Evolutionary conservation across 2,888 invertebrate genomes (phyloP).

Genomic region (Pterostichus niger): DNA sequence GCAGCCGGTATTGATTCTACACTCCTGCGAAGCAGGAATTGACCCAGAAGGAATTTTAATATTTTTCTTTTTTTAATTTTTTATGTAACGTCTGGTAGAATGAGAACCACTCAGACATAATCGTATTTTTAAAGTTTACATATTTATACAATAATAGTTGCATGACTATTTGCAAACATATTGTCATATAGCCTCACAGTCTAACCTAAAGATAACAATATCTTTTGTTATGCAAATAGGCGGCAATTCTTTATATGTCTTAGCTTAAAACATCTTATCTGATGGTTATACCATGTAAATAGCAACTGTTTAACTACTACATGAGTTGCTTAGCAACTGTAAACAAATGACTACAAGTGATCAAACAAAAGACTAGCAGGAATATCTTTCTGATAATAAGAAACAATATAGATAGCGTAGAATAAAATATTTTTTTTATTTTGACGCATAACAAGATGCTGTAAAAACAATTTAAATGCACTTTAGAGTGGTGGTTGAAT

Average conservation of each 20-base stretch:
- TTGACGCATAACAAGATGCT: neutral
- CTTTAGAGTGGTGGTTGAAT: too few relatives aligned
- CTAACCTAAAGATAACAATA: conserved; percentile 24
- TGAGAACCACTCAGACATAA: too few relatives aligned
- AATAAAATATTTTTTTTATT: conserved; percentile 24
- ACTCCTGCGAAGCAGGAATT: neutral
- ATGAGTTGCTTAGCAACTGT: conserved; percentile 4
- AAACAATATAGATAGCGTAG: neutral
- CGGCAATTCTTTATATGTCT: conserved; percentile 1
- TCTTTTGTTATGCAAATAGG: conserved; percentile 52
- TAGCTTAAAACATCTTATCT: conserved; percentile 24
- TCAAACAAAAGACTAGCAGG: conserved; percentile 18
- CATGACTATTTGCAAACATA: too few relatives aligned
- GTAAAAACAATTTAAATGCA: too few relatives aligned
- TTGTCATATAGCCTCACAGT: neutral
- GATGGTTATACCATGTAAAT: conserved; percentile 42
- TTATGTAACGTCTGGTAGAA: too few relatives aligned
- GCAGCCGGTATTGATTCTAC: conserved; percentile 24
- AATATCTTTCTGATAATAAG: neutral
- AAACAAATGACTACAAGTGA: conserved; percentile 22
- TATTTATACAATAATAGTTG: too few relatives aligned
- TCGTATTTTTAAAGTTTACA: too few relatives aligned
- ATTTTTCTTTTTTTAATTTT: neutral
- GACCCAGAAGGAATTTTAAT: neutral
- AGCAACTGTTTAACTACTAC: conserved; percentile 34